Evolutionary conservation across 2,797 vertebrate species (phyloP), one percentile per base, ranked within the genome.

Genomic region (Urophycis tenuis): DNA sequence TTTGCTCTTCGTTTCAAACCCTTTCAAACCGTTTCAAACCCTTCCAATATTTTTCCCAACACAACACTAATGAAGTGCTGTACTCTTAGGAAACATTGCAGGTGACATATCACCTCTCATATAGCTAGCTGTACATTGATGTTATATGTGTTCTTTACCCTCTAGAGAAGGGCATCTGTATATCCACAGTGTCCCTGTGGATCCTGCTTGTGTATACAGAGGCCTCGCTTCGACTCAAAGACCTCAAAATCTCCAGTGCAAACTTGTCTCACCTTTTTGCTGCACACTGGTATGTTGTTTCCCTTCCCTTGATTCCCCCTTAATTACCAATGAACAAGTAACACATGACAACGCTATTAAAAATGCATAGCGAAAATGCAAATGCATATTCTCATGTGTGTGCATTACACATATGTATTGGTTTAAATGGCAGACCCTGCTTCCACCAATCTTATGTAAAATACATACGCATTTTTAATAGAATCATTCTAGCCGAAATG

Each of bases 231-330:
- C 89, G 94, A 78, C 91, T 95, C 81, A 93, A 92, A 89, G 94
- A 95, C 86, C 86, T 94, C 53, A 94, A 93, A 85, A 93, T 88
- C 80, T 93, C 93, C 75, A 89, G 94, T 75, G 92, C 92, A 78
- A 94, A 94, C 82, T 87, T 95, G 72, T 95, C 94, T 74, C 94
- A 94, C 85, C 91, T 94, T 67, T 94, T 95, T 72, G 94, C 94
- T 75, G 94, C 94, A 71, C 94, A 95, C 86, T 95, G 94, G 94
- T 94, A 88, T 22, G 88, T 85, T 31, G 2, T 75, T 33, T 79
- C 33, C n/a, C n/a, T n/a, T n/a, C n/a, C n/a, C n/a, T n/a, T n/a
- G n/a, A n/a, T n/a, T n/a, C n/a, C n/a, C n/a, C n/a, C n/a, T n/a
- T n/a, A n/a, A n/a, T 60, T 60, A 10, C 25, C 60, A 60, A 5